A percentile compares a stretch with the other conserved stretches of the same genome.
These are phyloP conservation scores for Calliphora vicina DNA, from an alignment of 1,140 invertebrate genomes.

Conservation along the genomic window DNA sequence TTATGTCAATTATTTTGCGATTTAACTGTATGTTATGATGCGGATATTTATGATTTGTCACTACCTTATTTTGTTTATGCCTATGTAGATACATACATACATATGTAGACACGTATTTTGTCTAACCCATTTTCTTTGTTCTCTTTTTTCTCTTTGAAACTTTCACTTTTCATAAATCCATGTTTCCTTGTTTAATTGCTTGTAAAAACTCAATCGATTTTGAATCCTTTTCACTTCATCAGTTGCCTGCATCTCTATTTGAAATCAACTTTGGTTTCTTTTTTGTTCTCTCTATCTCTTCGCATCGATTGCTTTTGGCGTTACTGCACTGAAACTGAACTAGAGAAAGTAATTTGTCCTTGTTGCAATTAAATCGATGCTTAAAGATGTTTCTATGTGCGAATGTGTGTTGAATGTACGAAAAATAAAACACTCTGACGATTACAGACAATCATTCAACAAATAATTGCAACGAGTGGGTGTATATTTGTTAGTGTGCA, in stretches of 20 bases:
- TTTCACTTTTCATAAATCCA: too few species aligned
- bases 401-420: neutral
- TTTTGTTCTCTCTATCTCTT: neutral
- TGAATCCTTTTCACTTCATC: neutral
- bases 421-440: neutral
- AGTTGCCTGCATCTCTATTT: neutral
- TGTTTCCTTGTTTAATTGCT: conserved; percentile 22
- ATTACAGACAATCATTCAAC: neutral
- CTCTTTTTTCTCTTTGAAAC: too few species aligned
- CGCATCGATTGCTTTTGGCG: neutral
- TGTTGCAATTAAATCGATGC: conserved; percentile 29
- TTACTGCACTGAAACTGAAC: conserved; percentile 18
- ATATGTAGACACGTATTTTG: too few species aligned
- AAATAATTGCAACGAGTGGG: neutral
- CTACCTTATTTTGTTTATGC: too few species aligned
- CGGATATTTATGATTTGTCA: too few species aligned
- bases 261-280: neutral
- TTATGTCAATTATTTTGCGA: too few species aligned
- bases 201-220: neutral
- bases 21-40: too few species aligned
- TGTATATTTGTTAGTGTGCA: too few species aligned
- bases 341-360: conserved; percentile 31
- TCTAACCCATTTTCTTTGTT: too few species aligned
- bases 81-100: too few species aligned
- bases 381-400: neutral